Evolutionary conservation across 2,888 invertebrate genomes (phyloP).

Genomic region (Acanthosepion pharaonis): DNA sequence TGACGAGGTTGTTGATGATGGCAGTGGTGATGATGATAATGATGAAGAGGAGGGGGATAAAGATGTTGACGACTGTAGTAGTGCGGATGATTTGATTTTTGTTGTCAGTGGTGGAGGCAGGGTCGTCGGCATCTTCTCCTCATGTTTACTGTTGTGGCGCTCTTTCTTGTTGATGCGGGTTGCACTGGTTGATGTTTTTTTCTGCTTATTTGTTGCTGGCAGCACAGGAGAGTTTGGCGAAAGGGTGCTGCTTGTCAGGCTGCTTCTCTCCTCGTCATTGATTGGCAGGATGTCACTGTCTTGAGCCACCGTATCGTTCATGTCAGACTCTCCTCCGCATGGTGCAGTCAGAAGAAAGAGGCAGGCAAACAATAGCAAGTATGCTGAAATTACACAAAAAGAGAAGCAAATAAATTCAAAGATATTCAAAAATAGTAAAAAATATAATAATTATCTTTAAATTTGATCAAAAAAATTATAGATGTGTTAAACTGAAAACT

Average conservation of each 20-base stretch:
- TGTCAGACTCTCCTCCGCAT: background rate
- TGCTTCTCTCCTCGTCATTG: background rate
- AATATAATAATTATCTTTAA: no score
- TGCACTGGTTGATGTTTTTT: constrained; percentile 34
- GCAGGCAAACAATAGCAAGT: constrained; percentile 4
- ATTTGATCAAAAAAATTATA: no score
- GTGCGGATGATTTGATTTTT: background rate
- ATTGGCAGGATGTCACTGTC: background rate
- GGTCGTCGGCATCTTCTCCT: background rate
- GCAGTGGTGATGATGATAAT: background rate
- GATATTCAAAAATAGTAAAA: no score
- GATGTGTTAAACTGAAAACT: no score
- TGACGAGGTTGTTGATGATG: background rate
- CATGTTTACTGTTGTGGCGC: background rate
- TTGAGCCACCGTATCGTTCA: background rate
- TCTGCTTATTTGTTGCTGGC: background rate
- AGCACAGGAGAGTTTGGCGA: constrained; percentile 5
- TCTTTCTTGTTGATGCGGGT: background rate
- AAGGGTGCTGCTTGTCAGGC: background rate
- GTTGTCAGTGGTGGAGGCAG: background rate
- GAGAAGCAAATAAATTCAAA: no score
- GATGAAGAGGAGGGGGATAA: background rate
- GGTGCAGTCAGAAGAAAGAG: background rate
- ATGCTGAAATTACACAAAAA: constrained; percentile 36
- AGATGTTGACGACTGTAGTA: background rate